Percentiles rank a stretch among this genome's conserved stretches.
phyloP scores from a whole-genome alignment of 2,113 vertebrate genomes.

The Pterocles gutturalis region DNA sequence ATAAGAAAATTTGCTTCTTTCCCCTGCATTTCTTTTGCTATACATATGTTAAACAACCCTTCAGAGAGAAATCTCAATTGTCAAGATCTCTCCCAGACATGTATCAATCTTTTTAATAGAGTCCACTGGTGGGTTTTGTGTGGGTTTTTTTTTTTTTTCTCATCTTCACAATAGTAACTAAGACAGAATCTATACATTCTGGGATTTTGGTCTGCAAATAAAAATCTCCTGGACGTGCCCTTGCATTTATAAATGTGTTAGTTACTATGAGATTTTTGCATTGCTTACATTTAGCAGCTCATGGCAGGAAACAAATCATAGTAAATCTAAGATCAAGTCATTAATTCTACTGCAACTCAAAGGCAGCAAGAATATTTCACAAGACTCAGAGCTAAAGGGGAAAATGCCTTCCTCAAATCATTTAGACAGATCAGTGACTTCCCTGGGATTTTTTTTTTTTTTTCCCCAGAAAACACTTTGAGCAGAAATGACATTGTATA shows the following conservation, averaged over 20 bases:
- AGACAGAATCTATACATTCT: constrained; percentile 33
- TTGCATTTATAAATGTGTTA: constrained; percentile 1
- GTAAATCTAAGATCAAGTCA: background rate
- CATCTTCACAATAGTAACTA: background rate
- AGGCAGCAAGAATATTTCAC: background rate
- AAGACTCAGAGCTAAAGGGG: background rate
- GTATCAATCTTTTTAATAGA: constrained; percentile 51
- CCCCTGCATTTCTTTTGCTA: background rate
- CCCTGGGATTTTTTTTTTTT: background rate
- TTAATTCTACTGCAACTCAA: background rate
- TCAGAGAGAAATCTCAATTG: constrained; percentile 22
- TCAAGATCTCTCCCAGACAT: background rate
- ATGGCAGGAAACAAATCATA: background rate
- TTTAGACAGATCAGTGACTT: background rate
- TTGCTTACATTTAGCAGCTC: background rate
- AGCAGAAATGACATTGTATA: background rate
- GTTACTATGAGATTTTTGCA: background rate
- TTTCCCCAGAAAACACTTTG: background rate
- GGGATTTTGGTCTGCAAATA: constrained; percentile 14
- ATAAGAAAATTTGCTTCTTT: background rate
- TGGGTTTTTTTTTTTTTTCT: background rate
- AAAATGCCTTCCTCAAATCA: background rate
- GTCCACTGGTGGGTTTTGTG: background rate
- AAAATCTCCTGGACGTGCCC: background rate
- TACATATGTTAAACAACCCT: constrained; percentile 11